A percentile compares a stretch with the other conserved stretches of the same genome.
These are phyloP conservation scores for Lutjanus campechanus DNA, from an alignment of 2,797 vertebrate genomes.

Conservation along the genomic window DNA sequence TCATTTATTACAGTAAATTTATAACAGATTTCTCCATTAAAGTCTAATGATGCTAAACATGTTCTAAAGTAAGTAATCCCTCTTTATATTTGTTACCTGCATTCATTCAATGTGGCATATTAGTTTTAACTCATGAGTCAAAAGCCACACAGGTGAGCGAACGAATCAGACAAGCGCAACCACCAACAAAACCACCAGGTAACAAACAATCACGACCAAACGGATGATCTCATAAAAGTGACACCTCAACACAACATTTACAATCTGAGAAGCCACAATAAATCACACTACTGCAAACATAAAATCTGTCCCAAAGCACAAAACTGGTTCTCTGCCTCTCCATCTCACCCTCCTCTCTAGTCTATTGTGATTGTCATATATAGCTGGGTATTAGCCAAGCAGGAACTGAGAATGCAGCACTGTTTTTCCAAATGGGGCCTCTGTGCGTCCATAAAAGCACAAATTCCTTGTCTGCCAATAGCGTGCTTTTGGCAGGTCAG, in stretches of 20 bases:
- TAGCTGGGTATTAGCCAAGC: constrained; percentile 43
- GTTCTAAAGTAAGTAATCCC: neutral
- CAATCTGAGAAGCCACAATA: constrained; percentile 9
- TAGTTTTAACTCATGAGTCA: too few species aligned
- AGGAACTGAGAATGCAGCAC: constrained; percentile 56
- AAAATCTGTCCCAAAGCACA: neutral
- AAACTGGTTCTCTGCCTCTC: constrained; percentile 17
- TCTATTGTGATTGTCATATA: constrained; percentile 20
- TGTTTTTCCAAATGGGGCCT: constrained; percentile 57
- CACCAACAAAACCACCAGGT: neutral
- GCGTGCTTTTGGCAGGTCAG: constrained; percentile 49
- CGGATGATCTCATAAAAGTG: neutral
- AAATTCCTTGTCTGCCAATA: constrained; percentile 57
- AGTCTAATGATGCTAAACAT: neutral
- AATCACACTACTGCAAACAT: constrained; percentile 32
- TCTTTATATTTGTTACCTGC: too few species aligned
- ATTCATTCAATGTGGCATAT: too few species aligned
- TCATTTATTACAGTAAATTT: too few species aligned
- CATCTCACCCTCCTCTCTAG: neutral
- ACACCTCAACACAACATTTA: neutral
- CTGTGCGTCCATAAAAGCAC: constrained; percentile 56
- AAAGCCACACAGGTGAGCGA: neutral
- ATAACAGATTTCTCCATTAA: neutral
- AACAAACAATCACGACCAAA: neutral
- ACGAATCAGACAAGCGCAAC: constrained; percentile 37